A percentile compares a stretch with the other conserved stretches of the same genome.
Evolutionary conservation across 2,113 vertebrate species (phyloP).

Genomic region (Lophius piscatorius): DNA sequence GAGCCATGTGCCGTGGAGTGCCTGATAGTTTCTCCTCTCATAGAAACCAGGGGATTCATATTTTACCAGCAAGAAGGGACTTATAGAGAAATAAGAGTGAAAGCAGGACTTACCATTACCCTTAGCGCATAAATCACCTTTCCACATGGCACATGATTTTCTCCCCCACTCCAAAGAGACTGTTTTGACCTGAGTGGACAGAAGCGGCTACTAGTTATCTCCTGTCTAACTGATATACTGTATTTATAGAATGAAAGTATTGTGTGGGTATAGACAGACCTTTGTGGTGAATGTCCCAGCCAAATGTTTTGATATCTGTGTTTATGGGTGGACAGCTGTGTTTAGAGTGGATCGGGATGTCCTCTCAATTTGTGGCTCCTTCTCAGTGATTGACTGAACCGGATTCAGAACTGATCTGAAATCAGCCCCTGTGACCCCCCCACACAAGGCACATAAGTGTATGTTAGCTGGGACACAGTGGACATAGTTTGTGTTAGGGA

Average conservation of each 20-base stretch:
- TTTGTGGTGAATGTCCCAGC: constrained; percentile 15
- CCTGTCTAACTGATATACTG: constrained; percentile 53
- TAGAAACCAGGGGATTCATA: too few species aligned
- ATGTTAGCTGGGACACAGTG: constrained; percentile 29
- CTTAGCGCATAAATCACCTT: constrained; percentile 12
- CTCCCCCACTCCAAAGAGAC: constrained; percentile 42
- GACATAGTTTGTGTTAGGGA: too few species aligned
- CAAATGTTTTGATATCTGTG: constrained; percentile 22
- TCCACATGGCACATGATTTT: constrained; percentile 28
- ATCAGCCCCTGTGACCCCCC: constrained; percentile 29
- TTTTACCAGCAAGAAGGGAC: not conserved
- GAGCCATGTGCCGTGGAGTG: constrained; percentile 24
- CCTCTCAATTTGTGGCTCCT: constrained; percentile 19
- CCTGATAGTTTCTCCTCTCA: constrained; percentile 7
- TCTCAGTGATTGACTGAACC: constrained; percentile 31
- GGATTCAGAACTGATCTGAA: constrained; percentile 38
- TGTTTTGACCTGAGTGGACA: constrained; percentile 18
- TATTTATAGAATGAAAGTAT: constrained; percentile 74
- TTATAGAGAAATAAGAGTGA: not conserved
- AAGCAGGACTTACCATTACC: not conserved
- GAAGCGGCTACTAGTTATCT: constrained; percentile 27
- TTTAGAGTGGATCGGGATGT: constrained; percentile 23
- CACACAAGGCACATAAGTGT: constrained; percentile 55
- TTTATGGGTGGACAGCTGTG: constrained; percentile 17
- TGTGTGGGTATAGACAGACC: constrained; percentile 40